These are phyloP conservation scores for Gobionotothen gibberifrons DNA, from an alignment of 2,797 vertebrate genomes.

Conservation along the genomic window DNA sequence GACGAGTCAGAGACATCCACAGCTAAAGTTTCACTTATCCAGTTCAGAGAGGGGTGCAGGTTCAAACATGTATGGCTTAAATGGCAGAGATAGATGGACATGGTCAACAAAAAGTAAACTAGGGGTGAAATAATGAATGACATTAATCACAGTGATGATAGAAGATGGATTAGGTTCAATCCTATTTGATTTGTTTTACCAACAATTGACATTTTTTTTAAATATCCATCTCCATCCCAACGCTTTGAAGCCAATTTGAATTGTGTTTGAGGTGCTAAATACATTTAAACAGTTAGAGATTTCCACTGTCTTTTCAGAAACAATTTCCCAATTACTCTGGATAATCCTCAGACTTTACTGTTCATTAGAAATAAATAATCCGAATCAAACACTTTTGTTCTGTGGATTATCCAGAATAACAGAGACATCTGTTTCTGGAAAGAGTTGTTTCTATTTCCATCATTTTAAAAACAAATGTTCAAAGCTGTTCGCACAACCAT, in stretches of 20 bases:
- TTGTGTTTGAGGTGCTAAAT: neutral
- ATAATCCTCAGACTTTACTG: conserved; percentile 18
- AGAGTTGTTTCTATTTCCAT: neutral
- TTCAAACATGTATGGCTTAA: conserved; percentile 58
- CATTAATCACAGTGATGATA: neutral
- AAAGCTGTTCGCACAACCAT: neutral
- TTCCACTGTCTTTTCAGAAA: neutral
- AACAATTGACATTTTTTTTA: neutral
- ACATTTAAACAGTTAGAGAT: no score
- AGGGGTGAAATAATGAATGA: conserved; percentile 4
- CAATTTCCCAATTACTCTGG: neutral
- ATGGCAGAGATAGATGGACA: conserved; percentile 12
- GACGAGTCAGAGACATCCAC: conserved; percentile 44
- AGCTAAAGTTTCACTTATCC: conserved; percentile 56
- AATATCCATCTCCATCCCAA: neutral
- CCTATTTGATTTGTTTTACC: neutral
- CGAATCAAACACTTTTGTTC: conserved; percentile 13
- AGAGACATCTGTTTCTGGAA: conserved; percentile 1
- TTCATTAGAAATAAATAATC: neutral
- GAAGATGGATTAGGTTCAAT: neutral
- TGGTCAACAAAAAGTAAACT: conserved; percentile 1
- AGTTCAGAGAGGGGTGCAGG: conserved; percentile 54
- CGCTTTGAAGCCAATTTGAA: neutral
- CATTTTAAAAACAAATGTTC: neutral
- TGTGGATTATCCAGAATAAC: conserved; percentile 26